Evolutionary conservation across 2,888 invertebrate genomes (phyloP).

Genomic region (Noctuana brunneofusca): DNA sequence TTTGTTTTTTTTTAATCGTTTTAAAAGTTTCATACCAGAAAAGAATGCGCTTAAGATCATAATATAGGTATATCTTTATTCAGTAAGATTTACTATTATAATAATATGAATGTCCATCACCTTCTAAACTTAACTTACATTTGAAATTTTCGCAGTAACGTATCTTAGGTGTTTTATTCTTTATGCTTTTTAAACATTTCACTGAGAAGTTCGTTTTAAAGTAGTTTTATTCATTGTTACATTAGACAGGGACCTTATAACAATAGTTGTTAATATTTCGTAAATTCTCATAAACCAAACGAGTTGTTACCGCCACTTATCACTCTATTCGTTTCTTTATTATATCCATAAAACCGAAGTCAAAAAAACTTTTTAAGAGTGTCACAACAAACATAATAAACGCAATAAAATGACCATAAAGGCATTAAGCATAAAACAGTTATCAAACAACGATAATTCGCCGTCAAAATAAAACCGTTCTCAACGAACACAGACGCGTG

Average conservation of each 20-base stretch:
- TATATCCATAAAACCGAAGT: conserved; percentile 32
- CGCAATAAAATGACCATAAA: conserved; percentile 54
- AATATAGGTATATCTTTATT: too few relatives aligned
- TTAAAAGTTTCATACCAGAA: too few relatives aligned
- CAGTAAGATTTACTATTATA: too few relatives aligned
- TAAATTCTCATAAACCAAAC: conserved; percentile 14
- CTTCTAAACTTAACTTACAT: too few relatives aligned
- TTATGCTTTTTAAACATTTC: too few relatives aligned
- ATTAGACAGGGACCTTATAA: background rate
- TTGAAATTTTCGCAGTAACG: too few relatives aligned
- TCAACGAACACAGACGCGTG: conserved; percentile 62
- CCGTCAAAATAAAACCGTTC: conserved; percentile 54
- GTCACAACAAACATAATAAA: conserved; percentile 43
- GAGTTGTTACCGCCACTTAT: conserved; percentile 17
- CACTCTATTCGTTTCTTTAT: conserved; percentile 31
- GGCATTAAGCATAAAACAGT: conserved; percentile 56
- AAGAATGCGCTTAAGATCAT: too few relatives aligned
- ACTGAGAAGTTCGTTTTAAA: too few relatives aligned
- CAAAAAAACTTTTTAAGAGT: conserved; percentile 35
- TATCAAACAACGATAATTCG: conserved; percentile 76
- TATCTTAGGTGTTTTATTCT: too few relatives aligned
- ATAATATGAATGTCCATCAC: too few relatives aligned
- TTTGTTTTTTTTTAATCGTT: too few relatives aligned
- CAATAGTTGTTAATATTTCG: conserved; percentile 1
- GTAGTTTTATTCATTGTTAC: background rate